A percentile compares a stretch with the other conserved stretches of the same genome.
phyloP scores from a whole-genome alignment of 2,797 vertebrate species.

The Micromesistius poutassou region DNA sequence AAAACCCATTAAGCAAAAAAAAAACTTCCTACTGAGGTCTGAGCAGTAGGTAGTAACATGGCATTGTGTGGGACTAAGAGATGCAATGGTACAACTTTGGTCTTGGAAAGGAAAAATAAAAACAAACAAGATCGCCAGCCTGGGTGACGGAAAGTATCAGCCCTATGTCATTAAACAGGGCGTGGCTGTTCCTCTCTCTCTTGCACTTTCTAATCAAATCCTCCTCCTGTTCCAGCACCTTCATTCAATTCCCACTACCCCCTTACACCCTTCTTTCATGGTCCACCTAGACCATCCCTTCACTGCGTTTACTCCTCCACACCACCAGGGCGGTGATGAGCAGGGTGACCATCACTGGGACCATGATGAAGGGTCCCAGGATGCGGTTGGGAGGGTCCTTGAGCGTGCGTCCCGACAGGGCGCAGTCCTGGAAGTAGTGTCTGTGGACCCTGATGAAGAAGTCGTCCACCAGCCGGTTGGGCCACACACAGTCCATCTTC shows the following conservation, averaged over 20 bases:
- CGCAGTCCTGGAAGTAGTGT: constrained; percentile 86
- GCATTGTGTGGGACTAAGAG: background rate
- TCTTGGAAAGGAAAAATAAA: background rate
- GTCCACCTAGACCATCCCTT: constrained; percentile 81
- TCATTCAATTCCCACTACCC: background rate
- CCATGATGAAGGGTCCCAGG: constrained; percentile 85
- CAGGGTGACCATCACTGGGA: constrained; percentile 85
- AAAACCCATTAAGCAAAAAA: background rate
- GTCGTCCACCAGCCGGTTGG: constrained; percentile 83
- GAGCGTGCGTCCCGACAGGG: constrained; percentile 78
- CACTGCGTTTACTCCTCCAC: constrained; percentile 89
- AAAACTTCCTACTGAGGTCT: constrained; percentile 1
- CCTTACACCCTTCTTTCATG: background rate
- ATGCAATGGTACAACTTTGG: background rate
- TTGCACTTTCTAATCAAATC: background rate
- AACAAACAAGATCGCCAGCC: background rate
- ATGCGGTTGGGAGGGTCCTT: constrained; percentile 83
- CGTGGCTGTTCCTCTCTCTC: background rate
- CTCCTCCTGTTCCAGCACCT: background rate
- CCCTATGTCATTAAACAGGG: background rate
- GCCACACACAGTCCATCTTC: constrained; percentile 87
- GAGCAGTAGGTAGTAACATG: background rate
- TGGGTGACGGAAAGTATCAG: background rate
- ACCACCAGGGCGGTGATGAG: constrained; percentile 90
- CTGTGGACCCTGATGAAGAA: constrained; percentile 87